Base-by-base conservation (phyloP, 2,797 vertebrate genomes). In the Holocentrus rufus region DNA sequence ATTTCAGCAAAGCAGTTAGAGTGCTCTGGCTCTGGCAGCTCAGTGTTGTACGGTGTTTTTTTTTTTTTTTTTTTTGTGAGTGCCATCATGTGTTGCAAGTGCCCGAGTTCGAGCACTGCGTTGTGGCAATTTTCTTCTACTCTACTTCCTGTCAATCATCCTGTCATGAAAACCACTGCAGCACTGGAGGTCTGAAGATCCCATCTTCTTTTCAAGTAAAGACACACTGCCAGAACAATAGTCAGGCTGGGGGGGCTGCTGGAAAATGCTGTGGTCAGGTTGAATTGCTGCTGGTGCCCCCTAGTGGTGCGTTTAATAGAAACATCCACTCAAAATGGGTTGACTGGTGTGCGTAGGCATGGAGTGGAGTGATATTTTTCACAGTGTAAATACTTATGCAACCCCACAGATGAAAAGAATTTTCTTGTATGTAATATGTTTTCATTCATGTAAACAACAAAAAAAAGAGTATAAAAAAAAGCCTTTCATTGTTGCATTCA, bases 261-360 rank as follows among this genome's bases (percentile, higher is more conserved):
- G 65, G 10, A 30, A 36, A 14, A 47, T 4, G 55, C 34, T 59
- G 56, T 36, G 8, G 59, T 2, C 27, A 34, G 2, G n/a, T 52
- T 42, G 10, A n/a, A 3, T 11, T 59, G 39, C 22, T 46, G 34
- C 56, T 75, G 66, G 52, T 23, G 17, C 65, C 80, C 75, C 60
- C 72, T 80, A 69, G 65, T 81, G 79, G 69, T 55, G 31, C 36
- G 22, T 69, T 65, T 71, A 14, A 30, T 27, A 42, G 47, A 63
- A 65, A 42, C 65, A 59, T 14, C 30, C 49, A 54, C 52, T 31
- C 30, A 14, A 18, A 30, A 31, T 71, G 6, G 11, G n/a, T 15
- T 7, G 18, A 49, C 30, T n/a, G 23, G 7, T 50, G 34, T 53
- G 50, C 6, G 23, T 15, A 39, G 3, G 34, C 18, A 34, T 34